Conservation (phyloP, 2,113 vertebrate species). For the Tonatia bakeri region DNA sequence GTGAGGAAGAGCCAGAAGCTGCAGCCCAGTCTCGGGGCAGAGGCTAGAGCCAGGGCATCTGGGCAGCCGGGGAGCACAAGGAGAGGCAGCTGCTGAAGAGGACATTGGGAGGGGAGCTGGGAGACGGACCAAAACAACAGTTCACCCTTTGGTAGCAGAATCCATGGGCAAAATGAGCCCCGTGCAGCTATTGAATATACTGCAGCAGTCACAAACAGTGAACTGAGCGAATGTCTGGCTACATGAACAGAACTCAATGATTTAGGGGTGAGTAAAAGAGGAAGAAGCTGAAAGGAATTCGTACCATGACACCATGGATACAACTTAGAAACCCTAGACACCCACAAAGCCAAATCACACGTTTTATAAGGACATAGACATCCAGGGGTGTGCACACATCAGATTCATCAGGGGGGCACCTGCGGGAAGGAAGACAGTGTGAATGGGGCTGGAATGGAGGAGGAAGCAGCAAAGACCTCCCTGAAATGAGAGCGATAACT, state of each 20-base stretch:
- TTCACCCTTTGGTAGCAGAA: neutral
- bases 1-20: neutral
- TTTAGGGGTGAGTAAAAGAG: rapidly evolving
- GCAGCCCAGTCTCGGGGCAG: neutral
- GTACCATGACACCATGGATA: rapidly evolving
- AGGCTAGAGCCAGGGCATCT: neutral
- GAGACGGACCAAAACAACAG: neutral
- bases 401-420: no score
- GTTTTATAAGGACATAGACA: neutral
- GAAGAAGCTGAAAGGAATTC: neutral
- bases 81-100: neutral
- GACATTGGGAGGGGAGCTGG: no score
- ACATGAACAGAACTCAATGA: rapidly evolving
- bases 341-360: neutral
- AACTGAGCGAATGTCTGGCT: rapidly evolving
- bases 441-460: neutral
- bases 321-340: neutral
- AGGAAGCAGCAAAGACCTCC: neutral
- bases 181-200: rapidly evolving
- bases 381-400: neutral
- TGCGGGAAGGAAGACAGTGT: neutral
- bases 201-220: neutral
- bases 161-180: neutral
- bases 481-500: neutral
- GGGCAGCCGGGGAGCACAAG: neutral